These are phyloP conservation scores for Albula glossodonta DNA, from an alignment of 2,113 vertebrate species.

Conservation along the genomic window DNA sequence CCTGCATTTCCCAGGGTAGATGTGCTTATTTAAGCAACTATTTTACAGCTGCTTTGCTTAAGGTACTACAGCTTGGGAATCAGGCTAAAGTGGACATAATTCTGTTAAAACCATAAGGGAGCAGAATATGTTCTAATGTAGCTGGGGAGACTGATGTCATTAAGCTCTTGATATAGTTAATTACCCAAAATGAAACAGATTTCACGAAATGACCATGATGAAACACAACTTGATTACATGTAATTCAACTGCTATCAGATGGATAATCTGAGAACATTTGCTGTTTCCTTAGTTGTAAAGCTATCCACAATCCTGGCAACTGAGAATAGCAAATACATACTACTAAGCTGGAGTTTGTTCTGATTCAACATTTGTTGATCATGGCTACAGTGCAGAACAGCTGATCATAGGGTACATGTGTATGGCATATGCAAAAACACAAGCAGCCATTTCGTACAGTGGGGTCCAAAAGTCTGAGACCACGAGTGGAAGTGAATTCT, in stretches of 20 bases:
- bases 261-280: neutral
- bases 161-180: neutral
- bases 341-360: neutral
- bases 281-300: neutral
- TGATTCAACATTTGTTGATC: neutral
- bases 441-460: too few relatives aligned
- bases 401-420: neutral
- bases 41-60: neutral
- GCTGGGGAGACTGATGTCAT: neutral
- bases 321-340: neutral
- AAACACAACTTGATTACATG: neutral
- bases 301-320: neutral
- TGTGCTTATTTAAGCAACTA: neutral
- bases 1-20: neutral
- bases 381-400: neutral
- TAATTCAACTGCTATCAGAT: neutral
- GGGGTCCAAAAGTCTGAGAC: too few relatives aligned
- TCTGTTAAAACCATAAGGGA: neutral
- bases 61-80: neutral
- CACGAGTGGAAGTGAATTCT: too few relatives aligned
- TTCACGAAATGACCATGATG: neutral
- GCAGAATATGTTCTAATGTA: neutral
- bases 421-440: neutral
- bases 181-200: neutral
- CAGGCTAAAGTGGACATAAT: neutral